Evolutionary conservation across 2,113 vertebrate genomes (phyloP), one percentile per base, ranked within the genome.

Genomic region (Epinephelus fuscoguttatus): DNA sequence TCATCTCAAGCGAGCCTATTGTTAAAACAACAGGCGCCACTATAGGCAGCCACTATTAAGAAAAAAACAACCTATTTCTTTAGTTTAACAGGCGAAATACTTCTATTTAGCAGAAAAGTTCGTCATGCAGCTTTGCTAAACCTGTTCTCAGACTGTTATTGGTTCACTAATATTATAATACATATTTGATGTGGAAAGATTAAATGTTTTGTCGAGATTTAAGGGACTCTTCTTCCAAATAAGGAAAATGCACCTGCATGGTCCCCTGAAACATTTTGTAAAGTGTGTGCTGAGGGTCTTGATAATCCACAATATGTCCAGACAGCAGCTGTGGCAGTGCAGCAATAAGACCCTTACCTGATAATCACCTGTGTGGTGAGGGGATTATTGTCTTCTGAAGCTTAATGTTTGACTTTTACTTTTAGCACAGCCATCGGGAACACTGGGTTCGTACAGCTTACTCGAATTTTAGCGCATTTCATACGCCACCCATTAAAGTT

Each of bases 341-440:
- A 12, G 18, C 12, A 23, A 3, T 23, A 27, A 81, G 6, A 56
- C 64, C 47, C 25, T n/a, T 25, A 19, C 47, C 45, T 53, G 33
- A 67, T 53, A 67, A 74, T 61, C 17, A 77, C 62, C 52, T 63
- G 55, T 12, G 33, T 53, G n/a, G 17, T 21, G 23, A 69, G 21
- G 62, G 57, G 52, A 56, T 40, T 33, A 45, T 70, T 60, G 53
- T 66, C 60, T 66, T 61, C 66, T 82, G 17, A 72, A 61, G 23
- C 21, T 62, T 74, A 23, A 59, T 63, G 40, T 30, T 70, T 64
- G 62, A 64, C 64, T 40, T 73, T 52, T 56, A 45, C 50, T 53
- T 49, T 14, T 55, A 52, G 27, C 56, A 57, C 50, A 53, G n/a
- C 11, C 13, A 40, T 50, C 10, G 1, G 14, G 23, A 75, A 27